Percentiles rank a stretch among this genome's conserved stretches.
phyloP scores from a whole-genome alignment of 2,888 invertebrate species.

The Rhingia rostrata region DNA sequence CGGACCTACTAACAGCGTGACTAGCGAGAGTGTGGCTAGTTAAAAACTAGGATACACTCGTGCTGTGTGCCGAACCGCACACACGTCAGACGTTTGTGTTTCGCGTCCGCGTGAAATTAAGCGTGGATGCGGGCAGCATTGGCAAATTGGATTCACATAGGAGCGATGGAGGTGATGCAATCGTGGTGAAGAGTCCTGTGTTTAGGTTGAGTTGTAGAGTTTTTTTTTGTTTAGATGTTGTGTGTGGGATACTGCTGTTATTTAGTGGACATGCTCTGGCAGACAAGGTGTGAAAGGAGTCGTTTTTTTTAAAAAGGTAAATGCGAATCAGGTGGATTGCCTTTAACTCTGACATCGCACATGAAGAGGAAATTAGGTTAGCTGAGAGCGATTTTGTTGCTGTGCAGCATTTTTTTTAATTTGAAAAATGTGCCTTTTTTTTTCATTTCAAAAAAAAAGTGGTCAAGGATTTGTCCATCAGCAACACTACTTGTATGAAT shows the following conservation, averaged over 20 bases:
- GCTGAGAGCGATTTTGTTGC: neutral
- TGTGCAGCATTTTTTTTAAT: neutral
- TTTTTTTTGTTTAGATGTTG: neutral
- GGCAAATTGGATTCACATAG: slow-evolving; percentile 41
- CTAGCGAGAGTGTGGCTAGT: slow-evolving; percentile 4
- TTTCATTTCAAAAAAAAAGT: too few species aligned
- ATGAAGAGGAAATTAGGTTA: neutral
- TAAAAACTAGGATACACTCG: slow-evolving; percentile 22
- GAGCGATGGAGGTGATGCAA: slow-evolving; percentile 25
- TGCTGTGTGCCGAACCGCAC: slow-evolving; percentile 25
- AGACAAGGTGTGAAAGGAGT: slow-evolving; percentile 41
- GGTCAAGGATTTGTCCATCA: too few species aligned
- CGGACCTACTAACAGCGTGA: slow-evolving; percentile 27
- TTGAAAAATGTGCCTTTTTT: neutral
- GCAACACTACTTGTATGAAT: too few species aligned
- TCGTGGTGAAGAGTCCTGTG: slow-evolving; percentile 12
- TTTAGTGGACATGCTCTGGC: slow-evolving; percentile 46
- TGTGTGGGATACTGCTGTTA: slow-evolving; percentile 45
- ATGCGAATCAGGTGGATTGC: neutral
- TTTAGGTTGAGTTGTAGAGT: neutral
- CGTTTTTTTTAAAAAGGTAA: neutral
- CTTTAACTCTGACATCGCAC: slow-evolving; percentile 19
- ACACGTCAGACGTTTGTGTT: slow-evolving; percentile 39
- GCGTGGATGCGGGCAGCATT: slow-evolving; percentile 44
- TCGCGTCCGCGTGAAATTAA: slow-evolving; percentile 53